These are phyloP conservation scores for Acleris laterana DNA, from an alignment of 2,888 invertebrate genomes.

Conservation along the genomic window DNA sequence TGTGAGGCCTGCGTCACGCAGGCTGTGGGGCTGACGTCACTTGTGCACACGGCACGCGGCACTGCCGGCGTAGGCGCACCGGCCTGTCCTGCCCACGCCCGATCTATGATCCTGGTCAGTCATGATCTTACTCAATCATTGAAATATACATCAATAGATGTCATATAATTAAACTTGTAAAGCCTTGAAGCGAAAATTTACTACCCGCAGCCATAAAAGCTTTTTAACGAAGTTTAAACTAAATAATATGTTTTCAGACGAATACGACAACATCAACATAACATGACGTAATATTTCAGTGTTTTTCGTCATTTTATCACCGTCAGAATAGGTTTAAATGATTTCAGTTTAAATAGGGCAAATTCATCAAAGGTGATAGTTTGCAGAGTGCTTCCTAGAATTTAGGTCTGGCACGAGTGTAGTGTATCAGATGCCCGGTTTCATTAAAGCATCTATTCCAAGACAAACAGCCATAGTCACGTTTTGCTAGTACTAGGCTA, in stretches of 20 bases:
- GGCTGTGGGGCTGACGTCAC: slow-evolving; percentile 74
- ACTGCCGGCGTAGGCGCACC: slow-evolving; percentile 69
- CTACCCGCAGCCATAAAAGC: slow-evolving; percentile 18
- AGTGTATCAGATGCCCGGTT: slow-evolving; percentile 62
- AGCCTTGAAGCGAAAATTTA: slow-evolving; percentile 6
- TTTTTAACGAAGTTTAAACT: slow-evolving; percentile 23
- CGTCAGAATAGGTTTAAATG: background rate
- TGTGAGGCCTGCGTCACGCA: slow-evolving; percentile 54
- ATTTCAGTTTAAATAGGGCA: slow-evolving; percentile 2
- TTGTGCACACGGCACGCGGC: slow-evolving; percentile 82
- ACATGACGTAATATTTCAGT: slow-evolving; percentile 12
- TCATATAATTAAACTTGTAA: slow-evolving; percentile 6
- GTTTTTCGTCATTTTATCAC: background rate
- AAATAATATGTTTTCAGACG: slow-evolving; percentile 7
- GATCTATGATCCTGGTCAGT: slow-evolving; percentile 41
- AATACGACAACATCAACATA: slow-evolving; percentile 3
- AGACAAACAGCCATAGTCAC: slow-evolving; percentile 69
- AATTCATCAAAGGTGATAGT: slow-evolving; percentile 16
- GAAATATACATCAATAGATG: slow-evolving; percentile 10
- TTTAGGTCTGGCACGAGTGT: slow-evolving; percentile 57
- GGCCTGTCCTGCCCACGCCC: slow-evolving; percentile 71
- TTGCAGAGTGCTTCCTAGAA: slow-evolving; percentile 42
- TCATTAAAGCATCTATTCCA: slow-evolving; percentile 68
- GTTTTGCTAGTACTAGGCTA: slow-evolving; percentile 69
- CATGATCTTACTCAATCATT: slow-evolving; percentile 36